Evolutionary conservation across 2,888 invertebrate species (phyloP), one percentile per base, ranked within the genome.

Genomic region (Phaonia tiefii): DNA sequence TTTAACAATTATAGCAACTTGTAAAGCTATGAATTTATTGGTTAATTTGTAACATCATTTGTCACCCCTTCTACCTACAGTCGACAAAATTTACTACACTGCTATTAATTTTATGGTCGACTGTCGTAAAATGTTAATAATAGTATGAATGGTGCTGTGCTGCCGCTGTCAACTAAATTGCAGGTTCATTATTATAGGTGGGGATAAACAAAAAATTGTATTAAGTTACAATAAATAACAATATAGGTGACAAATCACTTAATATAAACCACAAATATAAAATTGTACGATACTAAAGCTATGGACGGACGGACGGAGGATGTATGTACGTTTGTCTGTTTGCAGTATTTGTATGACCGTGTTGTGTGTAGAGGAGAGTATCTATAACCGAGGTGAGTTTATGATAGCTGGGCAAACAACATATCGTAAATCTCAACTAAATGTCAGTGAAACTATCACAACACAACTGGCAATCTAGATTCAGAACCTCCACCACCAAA

Each of bases 341-440:
- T n/a, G 20, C 51, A 22, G 51, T 51, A 51, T 51, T 22, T 20
- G 11, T 51, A 10, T 51, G 20, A 2, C 22, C 20, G 20, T 20
- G n/a, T 15, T n/a, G 44, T 44, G 11, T 44, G 11, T 46, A 17
- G n/a, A n/a, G n/a, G n/a, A n/a, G n/a, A 37, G 44, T 44, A 11
- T 2, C 44, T 49, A 15, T 20, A 11, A 11, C 25, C 20, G 11
- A 37, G n/a, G 60, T 39, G 17, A 13, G 42, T 63, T 60, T 60
- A 37, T 39, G 60, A 60, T 63, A 37, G n/a, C 26, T 2, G 17
- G 39, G 42, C 63, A 58, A 71, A 71, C n/a, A n/a, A n/a, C 25
- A 63, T 66, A 84, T 86, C 83, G 85, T 86, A 87, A 88, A 87
- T 87, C 87, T 88, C 88, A 85, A 86, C 88, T 69, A 85, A 84